Conservation (phyloP, 2,113 vertebrate species). For the Lanius collurio region DNA sequence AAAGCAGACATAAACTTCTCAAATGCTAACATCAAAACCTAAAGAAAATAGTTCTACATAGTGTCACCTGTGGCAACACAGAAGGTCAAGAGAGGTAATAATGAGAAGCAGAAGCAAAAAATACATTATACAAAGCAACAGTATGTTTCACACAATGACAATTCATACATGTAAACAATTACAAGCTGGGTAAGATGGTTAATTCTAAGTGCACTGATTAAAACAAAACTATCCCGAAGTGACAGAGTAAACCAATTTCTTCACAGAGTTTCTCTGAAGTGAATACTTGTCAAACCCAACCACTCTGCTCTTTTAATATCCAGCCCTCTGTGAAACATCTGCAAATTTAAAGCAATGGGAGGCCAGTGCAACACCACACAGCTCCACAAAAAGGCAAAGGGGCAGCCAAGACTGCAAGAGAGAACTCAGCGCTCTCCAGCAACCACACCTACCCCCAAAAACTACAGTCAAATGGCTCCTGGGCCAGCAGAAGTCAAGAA, state of each 20-base stretch:
- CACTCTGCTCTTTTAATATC: background rate
- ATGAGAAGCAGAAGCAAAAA: background rate
- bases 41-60: background rate
- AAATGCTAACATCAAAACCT: background rate
- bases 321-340: background rate
- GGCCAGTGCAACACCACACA: background rate
- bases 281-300: background rate
- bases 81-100: background rate
- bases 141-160: background rate
- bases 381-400: background rate
- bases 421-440: fast-evolving
- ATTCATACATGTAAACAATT: background rate
- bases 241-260: background rate
- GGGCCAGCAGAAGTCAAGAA: background rate
- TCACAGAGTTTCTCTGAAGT: background rate
- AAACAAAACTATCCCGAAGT: background rate
- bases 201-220: background rate
- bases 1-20: background rate
- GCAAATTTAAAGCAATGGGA: background rate
- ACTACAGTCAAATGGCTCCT: background rate
- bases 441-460: background rate
- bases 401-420: background rate
- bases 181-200: background rate
- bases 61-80: background rate
- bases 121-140: background rate